phyloP scores from a whole-genome alignment of 2,888 invertebrate genomes.

The Drymonia ruficornis region DNA sequence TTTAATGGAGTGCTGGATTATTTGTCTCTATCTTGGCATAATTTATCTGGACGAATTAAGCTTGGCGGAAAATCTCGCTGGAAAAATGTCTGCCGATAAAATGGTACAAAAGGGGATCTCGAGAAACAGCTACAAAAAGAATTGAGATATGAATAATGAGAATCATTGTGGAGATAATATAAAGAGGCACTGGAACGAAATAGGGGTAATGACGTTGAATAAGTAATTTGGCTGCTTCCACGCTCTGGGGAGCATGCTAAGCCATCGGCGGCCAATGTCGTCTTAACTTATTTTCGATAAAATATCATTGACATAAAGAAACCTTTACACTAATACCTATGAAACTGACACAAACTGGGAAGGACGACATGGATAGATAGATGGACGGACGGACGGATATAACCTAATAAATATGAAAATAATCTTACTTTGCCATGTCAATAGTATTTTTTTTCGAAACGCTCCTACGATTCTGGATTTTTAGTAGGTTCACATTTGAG shows the following conservation, averaged over 20 bases:
- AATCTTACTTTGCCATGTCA: no score
- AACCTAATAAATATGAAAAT: no score
- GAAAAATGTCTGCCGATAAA: slow-evolving; percentile 61
- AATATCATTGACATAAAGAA: not conserved
- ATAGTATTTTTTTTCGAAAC: no score
- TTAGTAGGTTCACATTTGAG: no score
- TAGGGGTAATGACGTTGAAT: slow-evolving; percentile 57
- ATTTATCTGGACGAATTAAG: slow-evolving; percentile 70
- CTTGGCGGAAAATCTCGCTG: slow-evolving; percentile 52
- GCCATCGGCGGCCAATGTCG: not conserved
- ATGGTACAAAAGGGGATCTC: slow-evolving; percentile 49
- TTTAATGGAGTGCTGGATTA: slow-evolving; percentile 74
- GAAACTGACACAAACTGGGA: no score
- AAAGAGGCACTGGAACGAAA: slow-evolving; percentile 53
- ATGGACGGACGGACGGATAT: no score
- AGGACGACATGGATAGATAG: no score
- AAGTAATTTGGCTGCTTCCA: slow-evolving; percentile 35
- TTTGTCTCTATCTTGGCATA: slow-evolving; percentile 60
- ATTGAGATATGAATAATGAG: slow-evolving; percentile 66
- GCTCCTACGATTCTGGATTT: no score
- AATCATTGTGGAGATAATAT: slow-evolving; percentile 61
- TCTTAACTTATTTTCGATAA: not conserved
- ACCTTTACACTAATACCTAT: not conserved
- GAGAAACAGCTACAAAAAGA: slow-evolving; percentile 53
- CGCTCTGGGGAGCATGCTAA: not conserved